These are phyloP conservation scores for Leptoclinus maculatus DNA, from an alignment of 2,797 vertebrate genomes.

Conservation along the genomic window DNA sequence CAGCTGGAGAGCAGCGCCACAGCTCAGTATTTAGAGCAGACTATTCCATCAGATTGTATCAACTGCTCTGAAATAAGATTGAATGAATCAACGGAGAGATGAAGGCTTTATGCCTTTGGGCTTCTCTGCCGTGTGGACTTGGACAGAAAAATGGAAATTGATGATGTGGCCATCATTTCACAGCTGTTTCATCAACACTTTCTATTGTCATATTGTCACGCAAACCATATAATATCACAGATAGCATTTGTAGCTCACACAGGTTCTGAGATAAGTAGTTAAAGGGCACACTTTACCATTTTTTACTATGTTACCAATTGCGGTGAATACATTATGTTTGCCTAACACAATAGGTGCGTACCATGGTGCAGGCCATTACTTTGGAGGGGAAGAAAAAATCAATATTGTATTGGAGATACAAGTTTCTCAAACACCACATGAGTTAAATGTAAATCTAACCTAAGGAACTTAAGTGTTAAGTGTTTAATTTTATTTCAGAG, in stretches of 20 bases:
- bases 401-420: neutral
- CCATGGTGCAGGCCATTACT: neutral
- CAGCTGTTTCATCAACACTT: constrained; percentile 48
- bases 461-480: neutral
- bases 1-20: constrained; percentile 83
- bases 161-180: constrained; percentile 58
- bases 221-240: constrained; percentile 15
- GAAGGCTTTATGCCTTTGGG: constrained; percentile 64
- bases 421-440: neutral
- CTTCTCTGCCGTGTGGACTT: constrained; percentile 55
- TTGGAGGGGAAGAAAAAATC: neutral
- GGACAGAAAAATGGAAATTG: constrained; percentile 60
- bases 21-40: constrained; percentile 83
- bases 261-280: constrained; percentile 19
- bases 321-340: neutral
- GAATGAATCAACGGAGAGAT: constrained; percentile 76
- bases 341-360: neutral
- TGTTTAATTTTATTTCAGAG: neutral
- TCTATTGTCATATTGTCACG: constrained; percentile 22
- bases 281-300: constrained; percentile 21
- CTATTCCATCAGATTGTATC: constrained; percentile 80
- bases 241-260: constrained; percentile 1
- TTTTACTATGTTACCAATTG: neutral
- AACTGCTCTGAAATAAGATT: constrained; percentile 80
- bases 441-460: neutral